Base-by-base conservation (phyloP, 92 coral and sea anemone species). In the Ricordea florida region DNA sequence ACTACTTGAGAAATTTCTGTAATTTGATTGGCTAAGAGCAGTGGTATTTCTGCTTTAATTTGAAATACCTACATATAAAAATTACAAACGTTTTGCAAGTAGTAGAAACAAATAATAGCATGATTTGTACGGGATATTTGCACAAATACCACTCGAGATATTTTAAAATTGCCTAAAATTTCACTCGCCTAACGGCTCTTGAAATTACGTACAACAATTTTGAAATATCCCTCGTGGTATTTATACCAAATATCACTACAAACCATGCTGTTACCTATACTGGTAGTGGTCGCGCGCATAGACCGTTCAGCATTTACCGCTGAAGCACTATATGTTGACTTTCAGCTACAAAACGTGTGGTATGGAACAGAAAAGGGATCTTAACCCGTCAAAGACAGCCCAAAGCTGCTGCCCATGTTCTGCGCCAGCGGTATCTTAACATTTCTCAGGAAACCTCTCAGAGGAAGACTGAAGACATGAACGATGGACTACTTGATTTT, bases 361-460 rank as follows among this genome's bases (percentile, higher is more conserved):
- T 82, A 5, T 97, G 99, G 7, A 96, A 96, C 82, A 96, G 83
- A 81, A 96, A 96, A 56, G 99, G 99, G 0, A 92, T 96, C 49
- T 66, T 96, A 33, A 96, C 99, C 0, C 90, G 99, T 26, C 87
- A 92, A 76, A 68, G 99, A 44, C 97, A 96, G 45, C 99, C 99
- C n/a, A 96, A 96, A 62, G 93, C 94, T 14, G 97, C 99, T 10
- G 99, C 99, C 13, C 92, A 84, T 50, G 78, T 89, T 56, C 83
- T 96, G 64, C 94, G 99, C 36, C 89, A 71, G 81, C 94, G 99
- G 55, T 96, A 96, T 79, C 81, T 76, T 10, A 92, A 96, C 65
- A 87, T 96, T 28, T 65, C 97, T 5, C 43, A 83, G 44, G 80
- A 68, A 55, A 70, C 83, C 36, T 64, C 61, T 31, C 56, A 74